Base-by-base conservation (phyloP, 2,797 vertebrate genomes). In the Phalanger gymnotis region DNA sequence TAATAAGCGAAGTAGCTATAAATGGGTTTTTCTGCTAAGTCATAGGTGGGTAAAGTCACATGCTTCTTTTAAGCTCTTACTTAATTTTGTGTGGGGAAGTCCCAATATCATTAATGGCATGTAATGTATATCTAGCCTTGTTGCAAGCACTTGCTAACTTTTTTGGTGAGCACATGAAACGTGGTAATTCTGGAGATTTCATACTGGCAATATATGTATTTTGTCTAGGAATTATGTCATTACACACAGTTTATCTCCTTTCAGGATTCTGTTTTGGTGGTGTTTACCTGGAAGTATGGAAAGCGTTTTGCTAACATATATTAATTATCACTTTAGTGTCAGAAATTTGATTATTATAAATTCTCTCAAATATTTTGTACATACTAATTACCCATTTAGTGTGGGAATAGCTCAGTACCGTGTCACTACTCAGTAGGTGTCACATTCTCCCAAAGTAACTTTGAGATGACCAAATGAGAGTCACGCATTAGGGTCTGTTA, bases 391-490 rank as follows among this genome's bases (percentile, higher is more conserved):
- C 54, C 96, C 3, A 25, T 93, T 94, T 95, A 40, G 12, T 92
- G 28, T 53, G 61, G 81, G 90, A 0, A 94, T 93, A 11, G 25
- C 47, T n/a, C 9, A 34, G 1, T 58, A n/a, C 13, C 93, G 94
- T 55, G 93, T 52, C 2, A 54, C 61, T 47, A 54, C 92, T 93
- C 51, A 96, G 27, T 53, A 94, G 47, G 90, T 96, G 93, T 93
- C 95, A 11, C 94, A 51, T 92, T 61, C 2, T 95, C 61, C 90
- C 61, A 97, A 89, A 97, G 73, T 87, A 87, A 92, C 27, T 40
- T 53, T 96, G 95, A 92, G 89, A 94, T 95, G 91, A 96, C 94
- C 53, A 51, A 3, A 57, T 92, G 95, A 97, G 61, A 96, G 96
- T 90, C 27, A 6, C 95, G 27, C 66, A 95, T 30, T 87, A 31